phyloP scores from a whole-genome alignment of 1,140 invertebrate species.

The Tribolium madens region DNA sequence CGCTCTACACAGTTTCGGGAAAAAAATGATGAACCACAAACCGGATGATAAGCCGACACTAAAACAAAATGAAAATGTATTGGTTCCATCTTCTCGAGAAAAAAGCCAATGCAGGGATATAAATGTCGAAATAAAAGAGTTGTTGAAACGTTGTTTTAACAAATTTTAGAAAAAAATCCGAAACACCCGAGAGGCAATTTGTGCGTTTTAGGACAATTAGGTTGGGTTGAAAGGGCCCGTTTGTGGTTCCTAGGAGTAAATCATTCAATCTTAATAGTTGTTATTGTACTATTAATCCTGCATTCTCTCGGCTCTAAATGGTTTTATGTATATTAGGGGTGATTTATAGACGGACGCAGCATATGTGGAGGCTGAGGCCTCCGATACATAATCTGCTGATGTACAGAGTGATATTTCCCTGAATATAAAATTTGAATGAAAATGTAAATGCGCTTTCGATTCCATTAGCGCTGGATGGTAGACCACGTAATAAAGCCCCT shows the following conservation, averaged over 20 bases:
- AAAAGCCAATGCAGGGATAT: neutral
- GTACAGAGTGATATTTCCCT: too few species aligned
- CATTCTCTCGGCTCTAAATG: neutral
- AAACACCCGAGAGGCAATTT: neutral
- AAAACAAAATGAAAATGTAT: neutral
- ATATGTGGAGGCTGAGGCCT: neutral
- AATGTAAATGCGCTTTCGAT: too few species aligned
- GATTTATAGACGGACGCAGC: constrained; percentile 16
- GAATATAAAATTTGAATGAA: too few species aligned
- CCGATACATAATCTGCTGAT: neutral
- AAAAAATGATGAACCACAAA: neutral
- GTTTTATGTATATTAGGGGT: constrained; percentile 11
- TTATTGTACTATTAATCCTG: constrained; percentile 2
- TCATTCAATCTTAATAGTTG: neutral
- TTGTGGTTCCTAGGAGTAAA: neutral
- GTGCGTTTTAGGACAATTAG: neutral
- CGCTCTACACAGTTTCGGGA: neutral
- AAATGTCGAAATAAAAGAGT: too few species aligned
- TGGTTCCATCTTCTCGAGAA: neutral
- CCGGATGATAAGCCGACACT: neutral
- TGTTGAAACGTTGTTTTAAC: neutral
- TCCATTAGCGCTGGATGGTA: too few species aligned
- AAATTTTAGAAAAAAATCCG: neutral
- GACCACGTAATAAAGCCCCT: neutral
- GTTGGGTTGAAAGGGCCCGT: neutral